These are phyloP conservation scores for Amblyjoppa fuscipennis DNA, from an alignment of 2,888 invertebrate species.

Conservation along the genomic window DNA sequence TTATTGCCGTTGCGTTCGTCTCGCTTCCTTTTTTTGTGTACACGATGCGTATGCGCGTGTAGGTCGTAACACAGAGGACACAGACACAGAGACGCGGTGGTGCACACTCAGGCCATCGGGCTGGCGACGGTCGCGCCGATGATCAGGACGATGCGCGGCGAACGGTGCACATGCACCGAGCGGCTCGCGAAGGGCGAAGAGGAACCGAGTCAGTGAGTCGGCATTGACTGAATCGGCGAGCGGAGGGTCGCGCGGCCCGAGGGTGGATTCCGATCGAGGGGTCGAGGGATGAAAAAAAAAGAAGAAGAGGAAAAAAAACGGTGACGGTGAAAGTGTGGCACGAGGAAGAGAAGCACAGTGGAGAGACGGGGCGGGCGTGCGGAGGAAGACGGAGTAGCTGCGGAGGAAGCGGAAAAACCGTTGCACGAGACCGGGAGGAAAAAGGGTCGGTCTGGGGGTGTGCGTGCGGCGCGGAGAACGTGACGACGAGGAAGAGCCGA, in stretches of 20 bases:
- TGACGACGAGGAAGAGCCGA: constrained; percentile 58
- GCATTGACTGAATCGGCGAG: constrained; percentile 55
- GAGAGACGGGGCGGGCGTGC: neutral
- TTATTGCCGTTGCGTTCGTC: neutral
- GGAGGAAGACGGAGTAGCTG: constrained; percentile 17
- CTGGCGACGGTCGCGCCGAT: constrained; percentile 47
- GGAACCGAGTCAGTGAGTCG: constrained; percentile 62
- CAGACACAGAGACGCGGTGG: neutral
- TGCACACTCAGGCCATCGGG: constrained; percentile 40
- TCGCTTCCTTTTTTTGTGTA: no score
- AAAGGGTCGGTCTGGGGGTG: constrained; percentile 19
- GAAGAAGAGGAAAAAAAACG: neutral
- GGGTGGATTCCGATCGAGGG: neutral
- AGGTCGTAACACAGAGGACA: constrained; percentile 13
- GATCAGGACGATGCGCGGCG: constrained; percentile 56
- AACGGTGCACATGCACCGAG: constrained; percentile 58
- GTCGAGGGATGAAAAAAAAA: neutral
- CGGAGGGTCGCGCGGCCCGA: neutral
- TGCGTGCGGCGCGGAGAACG: constrained; percentile 25
- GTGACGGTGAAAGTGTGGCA: constrained; percentile 35
- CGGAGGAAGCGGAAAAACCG: constrained; percentile 50
- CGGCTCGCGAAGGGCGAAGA: constrained; percentile 50
- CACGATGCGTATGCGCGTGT: neutral
- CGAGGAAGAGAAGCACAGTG: constrained; percentile 22
- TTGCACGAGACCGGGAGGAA: constrained; percentile 45